Evolutionary conservation across 2,797 vertebrate species (phyloP).

Genomic region (Corythornis leucogaster): DNA sequence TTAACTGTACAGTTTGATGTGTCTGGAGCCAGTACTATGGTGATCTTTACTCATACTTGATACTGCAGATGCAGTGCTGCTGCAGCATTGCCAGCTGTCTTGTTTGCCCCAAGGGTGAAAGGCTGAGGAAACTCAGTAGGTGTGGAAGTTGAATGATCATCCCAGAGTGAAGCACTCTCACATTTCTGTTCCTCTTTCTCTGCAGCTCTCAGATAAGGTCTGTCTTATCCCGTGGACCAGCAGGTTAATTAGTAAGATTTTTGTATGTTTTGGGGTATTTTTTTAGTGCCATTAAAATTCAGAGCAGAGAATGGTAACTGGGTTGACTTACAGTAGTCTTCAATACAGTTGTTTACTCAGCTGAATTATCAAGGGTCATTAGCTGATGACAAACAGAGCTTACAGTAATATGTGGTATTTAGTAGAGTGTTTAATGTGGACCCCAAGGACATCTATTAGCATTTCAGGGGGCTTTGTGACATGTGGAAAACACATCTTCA

Average conservation of each 20-base stretch:
- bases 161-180: too few species aligned
- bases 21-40: not conserved
- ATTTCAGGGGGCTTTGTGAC: not conserved
- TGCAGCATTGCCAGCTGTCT: too few species aligned
- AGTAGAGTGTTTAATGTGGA: not conserved
- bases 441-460: not conserved
- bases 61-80: not conserved
- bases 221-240: too few species aligned
- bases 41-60: not conserved
- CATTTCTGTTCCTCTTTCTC: too few species aligned
- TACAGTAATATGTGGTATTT: not conserved
- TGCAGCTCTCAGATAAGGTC: too few species aligned
- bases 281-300: not conserved
- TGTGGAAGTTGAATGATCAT: too few species aligned
- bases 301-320: not conserved
- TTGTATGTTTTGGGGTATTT: not conserved
- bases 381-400: not conserved
- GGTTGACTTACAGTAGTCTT: not conserved
- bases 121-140: too few species aligned
- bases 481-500: not conserved
- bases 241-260: not conserved
- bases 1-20: not conserved
- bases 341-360: not conserved
- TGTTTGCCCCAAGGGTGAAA: too few species aligned
- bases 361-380: not conserved